These are phyloP conservation scores for Synanceia verrucosa DNA, from an alignment of 2,797 vertebrate genomes.

Conservation along the genomic window DNA sequence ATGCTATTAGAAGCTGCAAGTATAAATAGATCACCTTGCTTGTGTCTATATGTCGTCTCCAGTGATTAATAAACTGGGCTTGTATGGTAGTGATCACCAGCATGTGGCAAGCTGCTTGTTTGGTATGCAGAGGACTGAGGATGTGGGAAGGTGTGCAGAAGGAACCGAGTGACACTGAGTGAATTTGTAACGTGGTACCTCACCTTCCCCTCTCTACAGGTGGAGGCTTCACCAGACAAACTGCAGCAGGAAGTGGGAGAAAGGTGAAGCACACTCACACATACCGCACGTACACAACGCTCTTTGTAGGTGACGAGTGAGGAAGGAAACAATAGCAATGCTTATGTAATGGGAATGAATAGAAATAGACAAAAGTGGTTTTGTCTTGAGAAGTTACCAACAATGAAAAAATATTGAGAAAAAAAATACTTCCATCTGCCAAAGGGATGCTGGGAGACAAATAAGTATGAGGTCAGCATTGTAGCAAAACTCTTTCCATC, in stretches of 20 bases:
- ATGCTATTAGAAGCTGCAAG: neutral
- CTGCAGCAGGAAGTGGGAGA: slow-evolving; percentile 50
- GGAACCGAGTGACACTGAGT: slow-evolving; percentile 52
- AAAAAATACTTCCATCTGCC: neutral
- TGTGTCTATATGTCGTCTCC: neutral
- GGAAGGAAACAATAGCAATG: neutral
- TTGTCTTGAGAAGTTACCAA: neutral
- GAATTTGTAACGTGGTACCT: slow-evolving; percentile 66
- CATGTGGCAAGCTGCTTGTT: neutral
- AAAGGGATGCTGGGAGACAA: rapidly evolving
- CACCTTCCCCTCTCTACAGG: slow-evolving; percentile 41
- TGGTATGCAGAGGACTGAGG: slow-evolving; percentile 35
- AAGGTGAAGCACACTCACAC: slow-evolving; percentile 36
- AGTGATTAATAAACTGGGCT: neutral
- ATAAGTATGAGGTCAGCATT: too few relatives aligned
- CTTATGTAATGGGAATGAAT: too few relatives aligned
- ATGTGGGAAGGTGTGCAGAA: slow-evolving; percentile 22
- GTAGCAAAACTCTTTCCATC: too few relatives aligned
- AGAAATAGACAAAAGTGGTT: too few relatives aligned
- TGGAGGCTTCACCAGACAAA: slow-evolving; percentile 31
- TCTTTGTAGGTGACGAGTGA: neutral
- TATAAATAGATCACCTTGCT: neutral
- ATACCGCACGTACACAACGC: neutral
- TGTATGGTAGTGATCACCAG: too few relatives aligned
- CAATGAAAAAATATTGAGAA: neutral